Conservation (phyloP, 2,113 vertebrate genomes). For the Epinephelus lanceolatus region DNA sequence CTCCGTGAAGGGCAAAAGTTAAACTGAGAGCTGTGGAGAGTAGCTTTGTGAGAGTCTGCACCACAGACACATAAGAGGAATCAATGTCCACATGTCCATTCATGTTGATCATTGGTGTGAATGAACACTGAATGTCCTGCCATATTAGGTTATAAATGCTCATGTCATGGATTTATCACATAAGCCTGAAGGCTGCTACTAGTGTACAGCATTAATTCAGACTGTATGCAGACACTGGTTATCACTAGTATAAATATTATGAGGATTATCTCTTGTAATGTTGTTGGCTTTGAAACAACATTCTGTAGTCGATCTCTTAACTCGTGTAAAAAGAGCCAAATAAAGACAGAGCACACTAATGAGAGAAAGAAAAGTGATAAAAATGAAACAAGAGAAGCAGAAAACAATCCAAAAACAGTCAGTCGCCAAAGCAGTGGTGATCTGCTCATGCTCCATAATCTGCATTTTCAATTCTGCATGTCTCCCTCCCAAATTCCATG, state of each 20-base stretch:
- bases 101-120: neutral
- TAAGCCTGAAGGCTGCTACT: neutral
- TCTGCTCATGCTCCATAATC: neutral
- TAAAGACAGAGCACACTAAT: neutral
- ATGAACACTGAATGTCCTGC: neutral
- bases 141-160: neutral
- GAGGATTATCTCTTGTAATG: neutral
- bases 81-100: neutral
- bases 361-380: neutral
- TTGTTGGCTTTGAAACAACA: neutral
- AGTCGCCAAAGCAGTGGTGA: neutral
- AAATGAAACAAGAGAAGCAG: neutral
- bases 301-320: neutral
- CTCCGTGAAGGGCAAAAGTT: conserved; percentile 32
- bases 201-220: neutral
- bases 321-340: neutral
- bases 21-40: neutral
- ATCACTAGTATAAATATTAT: neutral
- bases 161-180: neutral
- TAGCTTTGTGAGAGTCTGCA: neutral
- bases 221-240: neutral
- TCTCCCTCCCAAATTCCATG: neutral
- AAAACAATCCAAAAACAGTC: conserved; percentile 7
- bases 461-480: neutral
- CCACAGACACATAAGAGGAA: neutral